Base-by-base conservation (phyloP, 2,797 vertebrate species). In the Galaxias olidus region DNA sequence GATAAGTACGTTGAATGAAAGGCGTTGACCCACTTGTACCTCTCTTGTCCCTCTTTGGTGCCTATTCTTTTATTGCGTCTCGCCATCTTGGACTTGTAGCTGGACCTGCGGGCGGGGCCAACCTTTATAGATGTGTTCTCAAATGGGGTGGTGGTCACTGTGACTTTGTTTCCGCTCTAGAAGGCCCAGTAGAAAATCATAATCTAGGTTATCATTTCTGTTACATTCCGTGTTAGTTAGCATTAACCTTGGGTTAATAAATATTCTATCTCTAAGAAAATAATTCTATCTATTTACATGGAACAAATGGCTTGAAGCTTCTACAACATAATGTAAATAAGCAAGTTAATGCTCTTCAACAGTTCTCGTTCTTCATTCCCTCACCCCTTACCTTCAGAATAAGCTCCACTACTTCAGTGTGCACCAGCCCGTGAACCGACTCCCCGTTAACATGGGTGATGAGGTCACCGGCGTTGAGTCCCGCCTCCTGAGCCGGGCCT, bases 51-150 rank as follows among this genome's bases (percentile, higher is more conserved):
- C 19, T 96, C 92, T 68, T 95, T 95, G 65, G 90, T 68, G 1
- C 88, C 88, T 0, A 91, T 84, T 68, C 91, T 90, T 80, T 94
- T 95, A 89, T 93, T 96, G 67, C 96, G 92, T 0, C 95, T 86
- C 0, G 96, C 96, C 95, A 97, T 98, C 85, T 96, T 97, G 81
- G 93, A 91, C 78, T 94, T 94, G 77, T 95, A 95, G 86, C 94
- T 96, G 82, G 93, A 92, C 63, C 94, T 95, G 53, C 96, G 91
- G 0, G 96, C 96, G 0, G 96, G 96, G 1, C 95, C 96, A 0
- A 96, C 89, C 78, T 94, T 95, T 79, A 98, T 98, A 0, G 96
- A 98, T 0, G 96, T 98, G 87, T 98, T 98, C 88, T 98, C 96
- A 54, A 98, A 95, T 0, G 96, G 96, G 0, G 96, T 98, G 0